Base-by-base conservation (phyloP, 2,113 vertebrate genomes). In the Sula dactylatra region DNA sequence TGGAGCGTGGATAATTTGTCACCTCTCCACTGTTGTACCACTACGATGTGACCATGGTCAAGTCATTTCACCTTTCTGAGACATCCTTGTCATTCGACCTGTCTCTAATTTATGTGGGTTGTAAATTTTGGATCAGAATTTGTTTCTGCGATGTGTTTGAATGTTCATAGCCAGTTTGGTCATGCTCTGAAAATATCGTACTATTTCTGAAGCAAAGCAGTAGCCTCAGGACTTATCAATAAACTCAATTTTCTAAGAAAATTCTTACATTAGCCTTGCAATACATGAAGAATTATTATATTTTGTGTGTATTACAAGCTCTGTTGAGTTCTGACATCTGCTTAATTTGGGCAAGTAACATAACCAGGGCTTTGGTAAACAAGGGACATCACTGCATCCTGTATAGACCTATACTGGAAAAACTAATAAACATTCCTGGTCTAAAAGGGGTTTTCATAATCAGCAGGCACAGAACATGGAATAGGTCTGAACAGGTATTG, bases 281-380 rank as follows among this genome's bases (percentile, higher is more conserved):
- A 27, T 20, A 7, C 8, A 1, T 1, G 27, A 17, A 20, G 26
- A 61, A 50, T 27, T 67, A 16, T 20, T 59, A 0, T 5, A 3
- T 13, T 40, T 55, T 34, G 24, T 65, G 44, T 24, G 19, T n/a
- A 52, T 55, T 31, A 34, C 5, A 45, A 7, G 7, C 62, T 42
- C 69, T 45, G 31, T 42, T 11, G 52, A 56, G 38, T 47, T 86
- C 65, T 45, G 69, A 11, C 16, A 27, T 54, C 62, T 73, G 62
- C 47, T 59, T 8, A 18, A 45, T 8, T 5, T 4, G 8, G 66
- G 64, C 0, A 14, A n/a, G 58, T 62, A 69, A 21, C 7, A 2
- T 22, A 64, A 64, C 25, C 18, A 62, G 64, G 42, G 58, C 50
- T 64, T 86, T 64, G 56, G 50, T 55, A 62, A 73, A 61, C 38